Percentiles rank a stretch among this genome's conserved stretches.
Conservation (phyloP, 2,113 vertebrate genomes). For the Struthidea cinerea region DNA sequence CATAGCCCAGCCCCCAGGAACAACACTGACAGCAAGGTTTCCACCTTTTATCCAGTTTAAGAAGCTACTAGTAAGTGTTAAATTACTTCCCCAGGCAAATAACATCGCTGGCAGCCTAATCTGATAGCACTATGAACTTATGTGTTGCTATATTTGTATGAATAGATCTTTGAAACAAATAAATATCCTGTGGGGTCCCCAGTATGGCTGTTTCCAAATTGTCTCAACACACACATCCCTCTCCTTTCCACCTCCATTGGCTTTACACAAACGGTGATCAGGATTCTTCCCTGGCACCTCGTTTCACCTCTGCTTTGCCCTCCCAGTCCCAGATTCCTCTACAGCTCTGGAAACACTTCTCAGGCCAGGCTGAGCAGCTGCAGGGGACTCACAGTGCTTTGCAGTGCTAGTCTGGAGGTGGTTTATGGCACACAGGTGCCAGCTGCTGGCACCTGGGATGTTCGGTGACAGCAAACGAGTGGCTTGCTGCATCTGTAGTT, state of each 20-base stretch:
- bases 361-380: not conserved
- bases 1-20: not conserved
- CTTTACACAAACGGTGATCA: not conserved
- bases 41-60: not conserved
- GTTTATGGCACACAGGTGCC: not conserved
- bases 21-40: not conserved
- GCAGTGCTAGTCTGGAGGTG: not conserved
- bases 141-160: not conserved
- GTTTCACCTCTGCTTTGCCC: not conserved
- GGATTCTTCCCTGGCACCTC: not conserved
- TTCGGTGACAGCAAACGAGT: not conserved
- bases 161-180: not conserved
- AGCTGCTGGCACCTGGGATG: not conserved
- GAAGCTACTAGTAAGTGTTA: not conserved
- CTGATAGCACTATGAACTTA: not conserved
- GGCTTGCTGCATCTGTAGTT: not conserved
- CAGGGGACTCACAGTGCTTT: not conserved
- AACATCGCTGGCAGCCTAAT: not conserved
- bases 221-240: not conserved
- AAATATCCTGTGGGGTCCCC: not conserved
- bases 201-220: not conserved
- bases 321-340: not conserved
- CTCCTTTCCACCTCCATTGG: not conserved
- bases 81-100: not conserved
- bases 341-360: not conserved